A percentile compares a stretch with the other conserved stretches of the same genome.
These are phyloP conservation scores for Spinus pinus DNA, from an alignment of 2,797 vertebrate genomes.

Conservation along the genomic window DNA sequence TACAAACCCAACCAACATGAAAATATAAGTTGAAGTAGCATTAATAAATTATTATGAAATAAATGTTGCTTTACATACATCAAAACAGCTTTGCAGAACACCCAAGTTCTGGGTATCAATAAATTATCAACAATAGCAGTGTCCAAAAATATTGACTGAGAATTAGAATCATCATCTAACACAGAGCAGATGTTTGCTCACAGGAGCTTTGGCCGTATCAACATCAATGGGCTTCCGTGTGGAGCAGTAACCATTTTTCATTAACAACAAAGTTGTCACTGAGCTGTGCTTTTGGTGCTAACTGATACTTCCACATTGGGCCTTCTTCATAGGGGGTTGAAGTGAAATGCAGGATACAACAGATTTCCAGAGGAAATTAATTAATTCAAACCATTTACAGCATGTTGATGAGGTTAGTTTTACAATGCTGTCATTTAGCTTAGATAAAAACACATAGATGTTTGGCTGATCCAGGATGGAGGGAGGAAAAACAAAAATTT, in stretches of 20 bases:
- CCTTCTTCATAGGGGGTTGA: constrained; percentile 52
- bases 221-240: constrained; percentile 82
- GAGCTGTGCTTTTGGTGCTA: constrained; percentile 64
- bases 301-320: constrained; percentile 73
- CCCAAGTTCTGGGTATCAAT: constrained; percentile 25
- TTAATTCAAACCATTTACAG: constrained; percentile 77
- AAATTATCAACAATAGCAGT: constrained; percentile 51
- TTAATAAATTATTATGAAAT: neutral
- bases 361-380: constrained; percentile 82
- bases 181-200: constrained; percentile 83
- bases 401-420: constrained; percentile 50
- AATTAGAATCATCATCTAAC: constrained; percentile 80
- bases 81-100: constrained; percentile 38
- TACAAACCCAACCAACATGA: neutral
- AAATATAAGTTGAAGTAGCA: neutral
- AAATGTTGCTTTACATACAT: neutral
- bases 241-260: constrained; percentile 81
- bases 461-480: neutral
- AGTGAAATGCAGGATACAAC: constrained; percentile 74
- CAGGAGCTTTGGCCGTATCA: constrained; percentile 75
- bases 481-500: neutral
- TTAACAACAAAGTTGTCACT: constrained; percentile 78
- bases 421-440: constrained; percentile 36
- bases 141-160: constrained; percentile 53
- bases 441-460: constrained; percentile 8